Conservation (phyloP, 2,113 vertebrate species). For the Stigmatopora nigra region DNA sequence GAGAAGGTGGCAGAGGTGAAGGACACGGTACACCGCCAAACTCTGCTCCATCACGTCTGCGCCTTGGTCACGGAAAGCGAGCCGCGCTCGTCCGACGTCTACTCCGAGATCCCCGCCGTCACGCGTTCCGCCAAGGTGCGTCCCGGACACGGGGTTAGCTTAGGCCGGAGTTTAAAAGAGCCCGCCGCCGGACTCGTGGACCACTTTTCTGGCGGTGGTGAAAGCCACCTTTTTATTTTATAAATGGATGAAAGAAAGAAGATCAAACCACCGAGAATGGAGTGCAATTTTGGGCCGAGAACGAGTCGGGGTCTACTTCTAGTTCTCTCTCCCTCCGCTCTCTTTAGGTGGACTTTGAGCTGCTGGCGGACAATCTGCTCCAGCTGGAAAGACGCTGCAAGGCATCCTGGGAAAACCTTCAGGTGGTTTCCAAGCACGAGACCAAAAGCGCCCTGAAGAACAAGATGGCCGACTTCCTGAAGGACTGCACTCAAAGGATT, state of each 20-base stretch:
- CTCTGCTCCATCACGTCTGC: slow-evolving; percentile 88
- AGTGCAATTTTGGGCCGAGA: no score
- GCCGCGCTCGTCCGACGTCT: slow-evolving; percentile 85
- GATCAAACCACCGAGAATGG: no score
- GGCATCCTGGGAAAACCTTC: slow-evolving; percentile 85
- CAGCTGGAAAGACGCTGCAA: slow-evolving; percentile 84
- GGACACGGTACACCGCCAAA: slow-evolving; percentile 90
- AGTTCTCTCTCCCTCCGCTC: not conserved
- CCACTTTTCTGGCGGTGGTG: no score
- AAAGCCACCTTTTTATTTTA: no score
- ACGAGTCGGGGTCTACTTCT: no score
- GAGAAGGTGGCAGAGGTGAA: slow-evolving; percentile 97
- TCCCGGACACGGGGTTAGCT: slow-evolving; percentile 20
- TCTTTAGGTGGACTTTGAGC: slow-evolving; percentile 87
- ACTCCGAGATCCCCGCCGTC: slow-evolving; percentile 89
- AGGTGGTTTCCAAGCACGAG: slow-evolving; percentile 85
- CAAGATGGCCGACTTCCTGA: slow-evolving; percentile 86
- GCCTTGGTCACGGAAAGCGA: slow-evolving; percentile 80
- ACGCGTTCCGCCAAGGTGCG: slow-evolving; percentile 85
- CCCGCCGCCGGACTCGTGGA: no score
- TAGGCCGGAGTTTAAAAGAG: no score
- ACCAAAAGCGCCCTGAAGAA: slow-evolving; percentile 75
- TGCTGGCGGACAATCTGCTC: slow-evolving; percentile 80
- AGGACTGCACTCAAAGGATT: slow-evolving; percentile 83
- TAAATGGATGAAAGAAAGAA: no score